These are phyloP conservation scores for Tachina grossa DNA, from an alignment of 2,888 invertebrate genomes.

Conservation along the genomic window DNA sequence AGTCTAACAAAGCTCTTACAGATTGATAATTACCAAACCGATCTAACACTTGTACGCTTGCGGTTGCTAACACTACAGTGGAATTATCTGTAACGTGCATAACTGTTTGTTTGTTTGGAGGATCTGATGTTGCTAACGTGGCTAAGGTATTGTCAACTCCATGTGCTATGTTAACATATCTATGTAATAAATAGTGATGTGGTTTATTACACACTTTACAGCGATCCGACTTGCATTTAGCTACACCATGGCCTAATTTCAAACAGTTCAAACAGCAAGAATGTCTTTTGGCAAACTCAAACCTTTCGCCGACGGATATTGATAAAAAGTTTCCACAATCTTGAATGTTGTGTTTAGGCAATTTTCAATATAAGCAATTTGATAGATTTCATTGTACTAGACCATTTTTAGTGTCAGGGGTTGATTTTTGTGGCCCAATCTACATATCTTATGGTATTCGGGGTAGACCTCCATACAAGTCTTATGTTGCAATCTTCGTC, in stretches of 20 bases:
- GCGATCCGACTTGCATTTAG: background rate
- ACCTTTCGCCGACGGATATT: background rate
- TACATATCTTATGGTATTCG: conserved; percentile 23
- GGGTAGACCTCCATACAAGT: conserved; percentile 31
- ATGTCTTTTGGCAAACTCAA: conserved; percentile 25
- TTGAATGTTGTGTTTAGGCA: background rate
- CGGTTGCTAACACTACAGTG: background rate
- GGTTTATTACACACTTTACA: conserved; percentile 3
- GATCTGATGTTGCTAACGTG: background rate
- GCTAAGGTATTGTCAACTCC: background rate
- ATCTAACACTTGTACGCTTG: background rate
- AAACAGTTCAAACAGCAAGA: conserved; percentile 24
- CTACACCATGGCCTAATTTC: conserved; percentile 6
- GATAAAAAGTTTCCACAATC: conserved; percentile 16
- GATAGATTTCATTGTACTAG: no score
- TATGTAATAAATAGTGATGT: conserved; percentile 11
- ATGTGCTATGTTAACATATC: background rate
- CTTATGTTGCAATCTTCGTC: conserved; percentile 25
- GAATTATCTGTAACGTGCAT: no score
- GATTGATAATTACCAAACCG: no score
- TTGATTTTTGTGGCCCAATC: conserved; percentile 49
- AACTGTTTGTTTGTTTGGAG: no score
- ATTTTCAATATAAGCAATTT: conserved; percentile 11
- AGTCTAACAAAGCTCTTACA: background rate
- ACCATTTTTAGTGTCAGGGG: conserved; percentile 31